Conservation (phyloP, 2,888 invertebrate species). For the Papilio protenor region DNA sequence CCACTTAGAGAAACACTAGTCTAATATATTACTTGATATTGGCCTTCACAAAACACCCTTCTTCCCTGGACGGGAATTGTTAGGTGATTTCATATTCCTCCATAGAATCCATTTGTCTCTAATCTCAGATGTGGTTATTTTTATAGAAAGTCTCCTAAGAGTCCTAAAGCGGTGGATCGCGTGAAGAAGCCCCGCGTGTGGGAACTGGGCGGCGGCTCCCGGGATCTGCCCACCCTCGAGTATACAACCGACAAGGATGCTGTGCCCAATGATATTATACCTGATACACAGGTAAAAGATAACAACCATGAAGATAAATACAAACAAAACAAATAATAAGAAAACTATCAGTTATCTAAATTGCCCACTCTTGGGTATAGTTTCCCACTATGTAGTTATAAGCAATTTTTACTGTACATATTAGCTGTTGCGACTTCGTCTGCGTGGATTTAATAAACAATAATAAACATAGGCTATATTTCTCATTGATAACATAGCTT, state of each 20-base stretch:
- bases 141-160: conserved; percentile 76
- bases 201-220: conserved; percentile 92
- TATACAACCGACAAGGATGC: conserved; percentile 91
- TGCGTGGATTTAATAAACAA: too few species aligned
- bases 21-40: too few species aligned
- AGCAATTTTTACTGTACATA: background rate
- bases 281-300: conserved; percentile 85
- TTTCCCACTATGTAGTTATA: background rate
- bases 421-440: too few species aligned
- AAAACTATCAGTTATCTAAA: background rate
- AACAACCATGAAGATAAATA: background rate
- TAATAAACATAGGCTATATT: too few species aligned
- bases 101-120: too few species aligned
- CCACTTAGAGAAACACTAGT: too few species aligned
- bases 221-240: conserved; percentile 92
- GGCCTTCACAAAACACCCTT: too few species aligned
- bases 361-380: background rate
- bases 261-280: conserved; percentile 82
- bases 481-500: too few species aligned
- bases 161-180: conserved; percentile 84
- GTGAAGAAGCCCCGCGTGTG: conserved; percentile 96
- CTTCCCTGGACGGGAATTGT: too few species aligned
- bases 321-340: background rate
- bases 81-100: background rate
- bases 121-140: background rate